phyloP scores from a whole-genome alignment of 2,797 vertebrate species.

The Sus cebifrons region DNA sequence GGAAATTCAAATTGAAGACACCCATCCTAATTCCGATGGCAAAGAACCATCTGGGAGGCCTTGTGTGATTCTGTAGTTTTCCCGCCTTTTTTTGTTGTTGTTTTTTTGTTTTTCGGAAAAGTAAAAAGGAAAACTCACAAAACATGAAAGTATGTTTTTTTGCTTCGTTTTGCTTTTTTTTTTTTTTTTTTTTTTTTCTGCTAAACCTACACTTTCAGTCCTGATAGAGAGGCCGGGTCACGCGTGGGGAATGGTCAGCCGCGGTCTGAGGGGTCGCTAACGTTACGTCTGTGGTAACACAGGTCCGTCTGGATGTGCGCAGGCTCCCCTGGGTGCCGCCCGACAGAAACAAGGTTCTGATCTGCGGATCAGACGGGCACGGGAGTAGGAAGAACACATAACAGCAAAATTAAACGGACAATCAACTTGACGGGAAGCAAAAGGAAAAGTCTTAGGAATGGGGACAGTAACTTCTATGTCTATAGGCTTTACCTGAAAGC shows the following conservation, averaged over 20 bases:
- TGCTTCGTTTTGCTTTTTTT: conserved; percentile 5
- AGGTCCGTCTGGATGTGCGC: conserved; percentile 75
- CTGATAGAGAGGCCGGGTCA: conserved; percentile 69
- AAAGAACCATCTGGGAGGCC: conserved; percentile 80
- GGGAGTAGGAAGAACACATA: conserved; percentile 70
- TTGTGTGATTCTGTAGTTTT: conserved; percentile 83
- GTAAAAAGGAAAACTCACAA: conserved; percentile 76
- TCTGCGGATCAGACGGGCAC: conserved; percentile 70
- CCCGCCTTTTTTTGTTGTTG: conserved; percentile 69
- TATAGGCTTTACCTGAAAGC: conserved; percentile 84
- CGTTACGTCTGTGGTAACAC: conserved; percentile 75
- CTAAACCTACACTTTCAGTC: conserved; percentile 73
- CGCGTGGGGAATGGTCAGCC: conserved; percentile 73
- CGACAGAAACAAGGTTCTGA: conserved; percentile 79
- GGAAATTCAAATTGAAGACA: conserved; percentile 28
- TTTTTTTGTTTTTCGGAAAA: conserved; percentile 61
- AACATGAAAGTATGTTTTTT: conserved; percentile 73
- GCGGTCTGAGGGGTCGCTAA: conserved; percentile 64
- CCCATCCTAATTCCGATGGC: conserved; percentile 30
- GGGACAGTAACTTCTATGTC: conserved; percentile 80
- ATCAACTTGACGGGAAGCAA: conserved; percentile 79
- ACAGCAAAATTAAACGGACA: conserved; percentile 70
- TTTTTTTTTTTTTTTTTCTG: conserved; percentile 32
- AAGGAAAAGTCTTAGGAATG: conserved; percentile 75
- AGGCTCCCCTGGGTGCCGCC: conserved; percentile 73